A percentile compares a stretch with the other conserved stretches of the same genome.
Conservation (phyloP, 2,797 vertebrate genomes). For the Sebastolobus altivelis region DNA sequence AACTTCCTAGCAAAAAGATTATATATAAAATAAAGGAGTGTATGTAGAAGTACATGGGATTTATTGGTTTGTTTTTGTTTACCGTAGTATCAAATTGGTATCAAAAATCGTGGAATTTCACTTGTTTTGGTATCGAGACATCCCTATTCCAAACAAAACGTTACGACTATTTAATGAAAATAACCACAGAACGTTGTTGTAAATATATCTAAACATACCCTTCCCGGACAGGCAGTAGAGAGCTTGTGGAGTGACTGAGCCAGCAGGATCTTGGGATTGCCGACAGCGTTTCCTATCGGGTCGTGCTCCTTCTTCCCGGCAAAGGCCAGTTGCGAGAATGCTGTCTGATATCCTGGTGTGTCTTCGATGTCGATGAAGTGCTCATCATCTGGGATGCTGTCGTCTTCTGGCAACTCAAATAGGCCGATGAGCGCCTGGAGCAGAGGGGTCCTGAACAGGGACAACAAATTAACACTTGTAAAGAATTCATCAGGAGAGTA, state of each 20-base stretch:
- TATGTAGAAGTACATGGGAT: too few species aligned
- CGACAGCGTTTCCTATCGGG: slow-evolving; percentile 94
- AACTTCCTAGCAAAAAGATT: too few species aligned
- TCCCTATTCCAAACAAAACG: background rate
- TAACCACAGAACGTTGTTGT: background rate
- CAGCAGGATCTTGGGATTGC: slow-evolving; percentile 95
- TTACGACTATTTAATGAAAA: background rate
- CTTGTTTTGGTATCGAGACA: too few species aligned
- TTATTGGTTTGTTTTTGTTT: too few species aligned
- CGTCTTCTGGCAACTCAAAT: slow-evolving; percentile 97
- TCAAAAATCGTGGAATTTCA: too few species aligned
- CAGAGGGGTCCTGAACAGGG: slow-evolving; percentile 88
- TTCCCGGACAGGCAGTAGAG: slow-evolving; percentile 95
- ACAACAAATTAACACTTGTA: background rate
- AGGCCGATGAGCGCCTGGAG: slow-evolving; percentile 97
- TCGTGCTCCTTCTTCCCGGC: slow-evolving; percentile 97
- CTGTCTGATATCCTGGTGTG: slow-evolving; percentile 97
- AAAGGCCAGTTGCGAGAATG: slow-evolving; percentile 98
- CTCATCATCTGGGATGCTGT: slow-evolving; percentile 97
- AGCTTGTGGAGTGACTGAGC: slow-evolving; percentile 98
- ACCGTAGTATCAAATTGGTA: too few species aligned
- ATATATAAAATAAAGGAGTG: too few species aligned
- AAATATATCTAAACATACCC: slow-evolving; percentile 83
- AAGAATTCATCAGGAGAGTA: background rate
- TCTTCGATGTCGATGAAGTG: slow-evolving; percentile 99